phyloP scores from a whole-genome alignment of 2,888 invertebrate species.

The Ariolimax columbianus region DNA sequence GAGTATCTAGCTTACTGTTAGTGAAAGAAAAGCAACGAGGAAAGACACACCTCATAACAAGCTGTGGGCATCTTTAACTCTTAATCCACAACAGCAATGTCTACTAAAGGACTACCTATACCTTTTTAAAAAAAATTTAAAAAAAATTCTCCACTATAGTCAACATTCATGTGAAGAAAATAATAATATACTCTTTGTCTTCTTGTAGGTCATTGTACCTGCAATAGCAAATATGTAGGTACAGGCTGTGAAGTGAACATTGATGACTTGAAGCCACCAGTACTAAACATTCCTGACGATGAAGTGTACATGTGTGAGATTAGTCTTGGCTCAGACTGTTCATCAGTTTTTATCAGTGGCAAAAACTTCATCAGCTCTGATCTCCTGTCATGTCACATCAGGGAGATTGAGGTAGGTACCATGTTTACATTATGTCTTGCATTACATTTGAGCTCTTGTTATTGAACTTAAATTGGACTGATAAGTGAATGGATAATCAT shows the following conservation, averaged over 20 bases:
- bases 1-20: too few relatives aligned
- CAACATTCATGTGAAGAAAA: neutral
- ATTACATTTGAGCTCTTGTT: too few relatives aligned
- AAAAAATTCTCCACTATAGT: too few relatives aligned
- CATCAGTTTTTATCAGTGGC: conserved; percentile 49
- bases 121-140: too few relatives aligned
- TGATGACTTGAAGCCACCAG: conserved; percentile 44
- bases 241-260: conserved; percentile 46
- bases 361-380: conserved; percentile 51
- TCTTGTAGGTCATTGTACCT: conserved; percentile 51
- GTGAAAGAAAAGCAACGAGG: too few relatives aligned
- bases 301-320: conserved; percentile 49
- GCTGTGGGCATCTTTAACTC: too few relatives aligned
- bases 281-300: neutral
- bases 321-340: conserved; percentile 31
- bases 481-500: too few relatives aligned
- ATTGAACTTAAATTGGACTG: too few relatives aligned
- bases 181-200: too few relatives aligned
- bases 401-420: conserved; percentile 49
- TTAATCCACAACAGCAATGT: too few relatives aligned
- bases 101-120: too few relatives aligned
- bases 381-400: conserved; percentile 52
- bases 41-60: too few relatives aligned
- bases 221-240: conserved; percentile 51
- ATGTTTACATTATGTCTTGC: neutral